Conservation (phyloP, 2,113 vertebrate species). For the Hystrix cristata region DNA sequence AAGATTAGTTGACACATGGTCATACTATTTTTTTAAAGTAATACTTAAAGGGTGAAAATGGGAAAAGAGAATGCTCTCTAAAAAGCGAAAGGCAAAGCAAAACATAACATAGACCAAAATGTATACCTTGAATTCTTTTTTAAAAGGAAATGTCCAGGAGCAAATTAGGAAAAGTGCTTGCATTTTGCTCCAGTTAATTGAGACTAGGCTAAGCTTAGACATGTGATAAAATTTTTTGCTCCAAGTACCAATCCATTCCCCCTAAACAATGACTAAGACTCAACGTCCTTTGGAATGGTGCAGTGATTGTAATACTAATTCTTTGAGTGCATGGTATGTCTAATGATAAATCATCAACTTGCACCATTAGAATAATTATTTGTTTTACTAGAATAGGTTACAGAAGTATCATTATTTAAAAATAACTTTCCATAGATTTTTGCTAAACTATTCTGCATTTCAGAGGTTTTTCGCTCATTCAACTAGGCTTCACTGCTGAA, state of each 20-base stretch:
- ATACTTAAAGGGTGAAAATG: constrained; percentile 6
- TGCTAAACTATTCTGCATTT: constrained; percentile 2
- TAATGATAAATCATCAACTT: constrained; percentile 3
- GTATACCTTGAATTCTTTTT: neutral
- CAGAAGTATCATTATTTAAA: constrained; percentile 54
- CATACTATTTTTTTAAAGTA: neutral
- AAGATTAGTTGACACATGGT: neutral
- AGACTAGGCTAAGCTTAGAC: constrained; percentile 45
- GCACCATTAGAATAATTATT: neutral
- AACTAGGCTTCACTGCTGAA: neutral
- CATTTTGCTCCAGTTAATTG: constrained; percentile 44
- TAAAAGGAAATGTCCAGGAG: neutral
- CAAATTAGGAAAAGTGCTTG: constrained; percentile 43
- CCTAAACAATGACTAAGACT: neutral
- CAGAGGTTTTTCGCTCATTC: constrained; percentile 40
- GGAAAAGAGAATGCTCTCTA: neutral
- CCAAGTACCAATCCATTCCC: neutral
- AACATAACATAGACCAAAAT: neutral
- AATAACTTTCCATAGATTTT: constrained; percentile 6
- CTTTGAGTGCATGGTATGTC: neutral
- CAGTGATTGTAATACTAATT: neutral
- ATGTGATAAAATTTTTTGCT: constrained; percentile 29
- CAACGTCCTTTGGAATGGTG: neutral
- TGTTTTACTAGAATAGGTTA: neutral
- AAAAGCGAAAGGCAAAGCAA: neutral